A percentile compares a stretch with the other conserved stretches of the same genome.
phyloP scores from a whole-genome alignment of 2,797 vertebrate genomes.

The Artibeus jamaicensis region DNA sequence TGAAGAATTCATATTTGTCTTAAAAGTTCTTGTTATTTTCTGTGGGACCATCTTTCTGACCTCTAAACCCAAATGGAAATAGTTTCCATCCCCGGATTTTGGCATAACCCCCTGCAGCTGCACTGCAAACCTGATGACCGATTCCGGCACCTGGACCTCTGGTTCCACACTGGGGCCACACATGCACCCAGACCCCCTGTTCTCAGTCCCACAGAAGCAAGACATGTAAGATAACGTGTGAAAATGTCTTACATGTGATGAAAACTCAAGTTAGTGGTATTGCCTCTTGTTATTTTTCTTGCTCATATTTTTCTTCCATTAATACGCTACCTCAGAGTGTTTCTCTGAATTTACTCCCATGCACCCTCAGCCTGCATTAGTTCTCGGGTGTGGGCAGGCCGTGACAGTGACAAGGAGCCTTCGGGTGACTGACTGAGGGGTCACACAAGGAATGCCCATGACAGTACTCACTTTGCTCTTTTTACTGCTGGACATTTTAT shows the following conservation, averaged over 20 bases:
- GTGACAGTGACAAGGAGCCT: background rate
- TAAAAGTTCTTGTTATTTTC: background rate
- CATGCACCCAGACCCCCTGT: background rate
- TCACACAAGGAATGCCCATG: background rate
- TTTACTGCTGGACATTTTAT: slow-evolving; percentile 96
- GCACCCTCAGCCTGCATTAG: rapidly evolving
- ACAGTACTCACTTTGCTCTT: slow-evolving; percentile 91
- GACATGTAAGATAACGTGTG: too few relatives aligned
- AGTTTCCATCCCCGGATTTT: background rate
- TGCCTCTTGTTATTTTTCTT: background rate
- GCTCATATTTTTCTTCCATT: background rate
- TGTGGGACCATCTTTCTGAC: background rate
- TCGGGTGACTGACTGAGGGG: rapidly evolving
- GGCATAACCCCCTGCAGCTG: background rate
- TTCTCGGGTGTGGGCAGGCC: rapidly evolving
- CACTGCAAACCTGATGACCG: background rate
- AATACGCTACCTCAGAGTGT: background rate
- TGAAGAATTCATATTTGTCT: background rate
- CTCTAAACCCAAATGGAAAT: background rate
- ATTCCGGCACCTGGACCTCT: background rate
- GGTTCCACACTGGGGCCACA: background rate
- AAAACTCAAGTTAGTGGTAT: background rate
- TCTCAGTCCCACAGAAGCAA: background rate
- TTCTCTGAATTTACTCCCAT: background rate
- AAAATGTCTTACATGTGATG: too few relatives aligned